Evolutionary conservation across 2,888 invertebrate genomes (phyloP).

Genomic region (Oeneis ivallda): DNA sequence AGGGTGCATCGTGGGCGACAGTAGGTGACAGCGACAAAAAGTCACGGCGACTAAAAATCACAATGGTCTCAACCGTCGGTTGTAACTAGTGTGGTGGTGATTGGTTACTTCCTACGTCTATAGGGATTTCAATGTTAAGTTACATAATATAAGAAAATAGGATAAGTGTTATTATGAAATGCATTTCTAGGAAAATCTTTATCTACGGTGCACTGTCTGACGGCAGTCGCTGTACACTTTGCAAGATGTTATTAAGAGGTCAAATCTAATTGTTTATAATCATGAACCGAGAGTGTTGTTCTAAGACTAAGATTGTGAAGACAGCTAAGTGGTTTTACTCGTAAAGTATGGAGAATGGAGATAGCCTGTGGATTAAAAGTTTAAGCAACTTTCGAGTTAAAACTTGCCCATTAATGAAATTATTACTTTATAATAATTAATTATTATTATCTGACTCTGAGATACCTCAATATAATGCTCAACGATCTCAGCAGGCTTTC

Average conservation of each 20-base stretch:
- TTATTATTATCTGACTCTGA: not conserved
- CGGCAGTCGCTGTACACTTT: not conserved
- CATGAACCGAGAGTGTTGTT: not conserved
- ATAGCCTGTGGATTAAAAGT: not conserved
- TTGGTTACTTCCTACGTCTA: too few relatives aligned
- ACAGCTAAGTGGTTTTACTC: slow-evolving; percentile 12
- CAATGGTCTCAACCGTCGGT: too few relatives aligned
- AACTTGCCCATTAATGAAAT: not conserved
- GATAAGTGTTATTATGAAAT: too few relatives aligned
- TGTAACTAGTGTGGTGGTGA: too few relatives aligned
- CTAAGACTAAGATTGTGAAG: not conserved
- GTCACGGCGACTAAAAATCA: too few relatives aligned
- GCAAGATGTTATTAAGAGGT: slow-evolving; percentile 9
- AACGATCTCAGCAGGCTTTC: too few relatives aligned
- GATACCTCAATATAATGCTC: too few relatives aligned
- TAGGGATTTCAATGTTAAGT: too few relatives aligned
- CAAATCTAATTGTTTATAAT: not conserved
- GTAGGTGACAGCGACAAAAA: too few relatives aligned
- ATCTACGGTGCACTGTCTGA: not conserved
- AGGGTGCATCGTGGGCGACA: too few relatives aligned
- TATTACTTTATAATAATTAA: too few relatives aligned
- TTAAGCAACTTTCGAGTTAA: not conserved
- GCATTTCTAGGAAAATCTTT: not conserved
- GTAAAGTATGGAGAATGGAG: not conserved
- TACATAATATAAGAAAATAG: too few relatives aligned